These are phyloP conservation scores for Lerista edwardsae DNA, from an alignment of 2,797 vertebrate genomes.

Conservation along the genomic window DNA sequence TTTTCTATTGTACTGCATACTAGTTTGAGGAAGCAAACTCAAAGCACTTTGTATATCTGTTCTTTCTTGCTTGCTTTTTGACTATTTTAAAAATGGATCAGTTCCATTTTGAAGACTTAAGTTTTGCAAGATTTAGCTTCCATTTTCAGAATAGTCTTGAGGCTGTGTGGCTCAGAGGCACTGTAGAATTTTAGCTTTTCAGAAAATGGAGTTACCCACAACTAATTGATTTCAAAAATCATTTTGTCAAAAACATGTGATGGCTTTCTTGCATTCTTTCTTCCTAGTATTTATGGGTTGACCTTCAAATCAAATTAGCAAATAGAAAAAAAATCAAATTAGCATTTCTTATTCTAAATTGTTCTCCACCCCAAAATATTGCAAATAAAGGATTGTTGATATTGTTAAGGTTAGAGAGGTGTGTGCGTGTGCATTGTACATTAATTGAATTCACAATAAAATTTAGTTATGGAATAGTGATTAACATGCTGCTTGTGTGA, in stretches of 20 bases:
- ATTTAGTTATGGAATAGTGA: conserved; percentile 30
- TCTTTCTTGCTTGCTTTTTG: neutral
- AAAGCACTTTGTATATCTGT: neutral
- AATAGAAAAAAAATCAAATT: neutral
- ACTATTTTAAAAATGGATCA: neutral
- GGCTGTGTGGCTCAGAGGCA: conserved; percentile 16
- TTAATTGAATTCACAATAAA: conserved; percentile 46
- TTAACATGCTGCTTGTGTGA: conserved; percentile 22
- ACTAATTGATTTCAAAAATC: conserved; percentile 40
- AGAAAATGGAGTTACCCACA: neutral
- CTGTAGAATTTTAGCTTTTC: neutral
- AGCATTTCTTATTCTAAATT: conserved; percentile 50
- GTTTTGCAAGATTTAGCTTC: neutral
- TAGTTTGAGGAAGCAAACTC: too few relatives aligned
- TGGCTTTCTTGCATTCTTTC: neutral
- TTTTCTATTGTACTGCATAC: neutral
- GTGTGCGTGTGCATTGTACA: conserved; percentile 41
- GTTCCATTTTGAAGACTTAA: neutral
- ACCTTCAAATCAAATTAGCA: too few relatives aligned
- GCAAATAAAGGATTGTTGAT: neutral
- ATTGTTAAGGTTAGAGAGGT: neutral
- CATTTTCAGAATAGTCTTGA: neutral
- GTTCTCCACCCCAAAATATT: neutral
- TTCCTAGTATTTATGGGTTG: conserved; percentile 9
- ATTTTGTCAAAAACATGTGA: conserved; percentile 32